Evolutionary conservation across 2,113 vertebrate genomes (phyloP).

Genomic region (Anthoscopus minutus): DNA sequence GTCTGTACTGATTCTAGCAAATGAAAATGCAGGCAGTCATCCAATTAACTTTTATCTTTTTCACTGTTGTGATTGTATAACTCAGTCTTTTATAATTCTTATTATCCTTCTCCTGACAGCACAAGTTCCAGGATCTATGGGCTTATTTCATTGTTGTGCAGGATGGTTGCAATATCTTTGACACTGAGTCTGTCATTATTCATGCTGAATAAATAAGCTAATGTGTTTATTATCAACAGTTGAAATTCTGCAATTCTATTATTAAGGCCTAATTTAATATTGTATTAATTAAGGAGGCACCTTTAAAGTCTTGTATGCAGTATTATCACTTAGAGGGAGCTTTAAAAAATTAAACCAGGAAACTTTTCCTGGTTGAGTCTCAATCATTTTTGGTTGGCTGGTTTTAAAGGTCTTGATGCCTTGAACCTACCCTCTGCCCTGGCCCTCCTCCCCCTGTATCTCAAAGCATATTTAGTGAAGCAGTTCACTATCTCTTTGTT

Average conservation of each 20-base stretch:
- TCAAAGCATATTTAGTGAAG: background rate
- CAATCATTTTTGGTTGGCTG: background rate
- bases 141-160: background rate
- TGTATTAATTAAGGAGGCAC: conserved; percentile 18
- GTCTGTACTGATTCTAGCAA: background rate
- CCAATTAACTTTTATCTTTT: background rate
- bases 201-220: conserved; percentile 40
- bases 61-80: background rate
- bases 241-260: background rate
- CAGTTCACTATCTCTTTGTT: background rate
- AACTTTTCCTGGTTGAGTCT: background rate
- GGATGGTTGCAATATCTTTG: background rate
- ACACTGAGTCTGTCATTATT: background rate
- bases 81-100: background rate
- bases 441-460: background rate
- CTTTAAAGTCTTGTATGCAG: background rate
- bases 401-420: background rate
- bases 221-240: background rate
- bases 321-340: background rate
- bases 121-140: background rate
- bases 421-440: background rate
- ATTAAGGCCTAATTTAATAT: background rate
- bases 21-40: background rate
- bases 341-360: background rate
- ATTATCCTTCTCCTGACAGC: background rate